A percentile compares a stretch with the other conserved stretches of the same genome.
Conservation (phyloP, 2,888 invertebrate genomes). For the Drosophila nigricruria region DNA sequence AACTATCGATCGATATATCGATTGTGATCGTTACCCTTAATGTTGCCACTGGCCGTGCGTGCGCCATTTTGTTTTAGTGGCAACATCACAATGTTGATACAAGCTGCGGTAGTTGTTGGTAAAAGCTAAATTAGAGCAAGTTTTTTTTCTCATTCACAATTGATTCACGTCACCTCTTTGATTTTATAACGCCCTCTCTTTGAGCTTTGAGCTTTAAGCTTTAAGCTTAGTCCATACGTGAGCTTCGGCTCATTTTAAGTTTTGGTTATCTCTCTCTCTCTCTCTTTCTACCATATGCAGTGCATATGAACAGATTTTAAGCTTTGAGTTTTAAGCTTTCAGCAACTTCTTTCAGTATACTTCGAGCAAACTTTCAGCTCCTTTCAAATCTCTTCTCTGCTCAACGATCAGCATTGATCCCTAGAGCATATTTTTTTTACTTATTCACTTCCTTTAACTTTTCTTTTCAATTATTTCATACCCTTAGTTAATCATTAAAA, state of each 20-base stretch:
- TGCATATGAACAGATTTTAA: not conserved
- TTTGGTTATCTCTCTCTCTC: not conserved
- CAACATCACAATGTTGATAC: conserved; percentile 84
- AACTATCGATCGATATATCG: conserved; percentile 18
- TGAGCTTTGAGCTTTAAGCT: too few relatives aligned
- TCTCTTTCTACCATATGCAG: not conserved
- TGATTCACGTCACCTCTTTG: conserved; percentile 4
- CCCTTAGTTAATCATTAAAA: conserved; percentile 42
- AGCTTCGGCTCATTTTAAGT: too few relatives aligned
- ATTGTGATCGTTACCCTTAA: conserved; percentile 11
- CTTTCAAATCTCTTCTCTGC: not conserved
- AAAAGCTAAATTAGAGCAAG: conserved; percentile 84
- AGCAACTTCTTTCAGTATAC: not conserved
- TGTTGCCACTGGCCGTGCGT: conserved; percentile 36
- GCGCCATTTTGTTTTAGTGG: conserved; percentile 56
- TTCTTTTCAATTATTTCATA: not conserved
- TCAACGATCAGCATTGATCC: not conserved
- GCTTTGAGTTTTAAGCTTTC: not conserved
- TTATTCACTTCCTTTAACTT: not conserved
- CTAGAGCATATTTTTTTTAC: not conserved
- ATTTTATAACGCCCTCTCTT: not conserved
- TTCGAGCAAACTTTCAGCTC: not conserved
- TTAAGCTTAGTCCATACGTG: too few relatives aligned
- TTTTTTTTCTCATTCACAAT: conserved; percentile 60
- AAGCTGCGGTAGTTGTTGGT: conserved; percentile 84